Evolutionary conservation across 1,140 invertebrate species (phyloP).

Genomic region (Magallana gigas): DNA sequence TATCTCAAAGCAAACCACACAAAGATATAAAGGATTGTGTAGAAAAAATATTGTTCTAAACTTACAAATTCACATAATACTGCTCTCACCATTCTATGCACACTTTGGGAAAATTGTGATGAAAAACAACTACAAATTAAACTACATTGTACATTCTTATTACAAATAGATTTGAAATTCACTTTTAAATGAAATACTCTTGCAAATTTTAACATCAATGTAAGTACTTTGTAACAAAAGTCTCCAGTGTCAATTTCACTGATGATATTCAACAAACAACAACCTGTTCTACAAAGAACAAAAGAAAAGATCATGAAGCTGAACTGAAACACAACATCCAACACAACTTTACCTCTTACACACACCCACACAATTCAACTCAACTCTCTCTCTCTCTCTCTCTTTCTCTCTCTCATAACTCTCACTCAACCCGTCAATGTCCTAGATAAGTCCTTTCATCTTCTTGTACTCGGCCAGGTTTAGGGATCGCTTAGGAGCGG

Average conservation of each 20-base stretch:
- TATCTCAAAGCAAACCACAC: not conserved
- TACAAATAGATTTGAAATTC: no score
- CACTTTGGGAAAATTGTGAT: no score
- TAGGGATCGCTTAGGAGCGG: constrained; percentile 91
- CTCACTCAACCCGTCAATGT: constrained; percentile 33
- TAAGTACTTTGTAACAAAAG: no score
- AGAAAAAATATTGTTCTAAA: not conserved
- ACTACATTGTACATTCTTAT: no score
- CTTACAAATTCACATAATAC: not conserved
- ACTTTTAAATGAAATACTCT: no score
- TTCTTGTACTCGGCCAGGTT: constrained; percentile 98
- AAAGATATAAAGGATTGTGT: not conserved
- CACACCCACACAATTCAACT: not conserved
- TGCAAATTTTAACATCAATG: no score
- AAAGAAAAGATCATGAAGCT: constrained; percentile 1
- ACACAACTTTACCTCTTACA: not conserved
- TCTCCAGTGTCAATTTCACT: no score
- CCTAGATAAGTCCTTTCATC: constrained; percentile 91
- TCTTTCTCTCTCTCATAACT: not conserved
- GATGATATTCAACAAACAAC: not conserved
- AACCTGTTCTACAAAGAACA: not conserved
- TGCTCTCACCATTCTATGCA: no score
- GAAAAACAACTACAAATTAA: no score
- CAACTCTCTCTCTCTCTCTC: constrained; percentile 26
- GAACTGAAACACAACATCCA: constrained; percentile 25